A percentile compares a stretch with the other conserved stretches of the same genome.
phyloP scores from a whole-genome alignment of 2,113 vertebrate genomes.

The Neomonachus schauinslandi region DNA sequence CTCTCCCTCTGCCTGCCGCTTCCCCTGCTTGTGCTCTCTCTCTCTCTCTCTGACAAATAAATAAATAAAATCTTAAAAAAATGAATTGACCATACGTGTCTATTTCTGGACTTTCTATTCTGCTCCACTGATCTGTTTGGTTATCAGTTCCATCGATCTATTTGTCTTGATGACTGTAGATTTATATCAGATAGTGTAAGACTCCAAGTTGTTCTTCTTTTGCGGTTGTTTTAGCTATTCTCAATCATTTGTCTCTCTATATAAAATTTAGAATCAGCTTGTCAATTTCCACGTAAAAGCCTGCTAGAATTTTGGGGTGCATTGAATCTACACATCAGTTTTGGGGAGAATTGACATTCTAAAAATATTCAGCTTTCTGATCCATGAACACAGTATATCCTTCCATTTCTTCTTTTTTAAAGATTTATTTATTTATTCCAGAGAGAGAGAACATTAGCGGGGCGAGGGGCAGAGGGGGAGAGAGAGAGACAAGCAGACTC shows the following conservation, averaged over 20 bases:
- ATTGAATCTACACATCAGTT: not conserved
- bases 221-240: not conserved
- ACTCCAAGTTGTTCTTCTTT: not conserved
- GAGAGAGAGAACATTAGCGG: no score
- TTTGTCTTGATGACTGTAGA: not conserved
- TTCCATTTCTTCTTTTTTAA: no score
- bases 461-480: no score
- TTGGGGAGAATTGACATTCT: not conserved
- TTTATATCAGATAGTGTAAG: not conserved
- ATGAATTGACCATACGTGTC: no score
- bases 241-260: not conserved
- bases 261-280: not conserved
- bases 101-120: not conserved
- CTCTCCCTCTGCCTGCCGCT: no score
- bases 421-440: no score
- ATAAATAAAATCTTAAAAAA: no score
- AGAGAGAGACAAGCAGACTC: no score
- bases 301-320: not conserved
- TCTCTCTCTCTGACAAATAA: no score
- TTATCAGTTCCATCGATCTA: not conserved
- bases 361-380: not conserved
- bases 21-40: no score
- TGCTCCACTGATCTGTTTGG: not conserved
- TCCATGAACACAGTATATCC: no score
- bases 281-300: not conserved